Evolutionary conservation across 2,113 vertebrate genomes (phyloP).

Genomic region (Lycocorax pyrrhopterus): DNA sequence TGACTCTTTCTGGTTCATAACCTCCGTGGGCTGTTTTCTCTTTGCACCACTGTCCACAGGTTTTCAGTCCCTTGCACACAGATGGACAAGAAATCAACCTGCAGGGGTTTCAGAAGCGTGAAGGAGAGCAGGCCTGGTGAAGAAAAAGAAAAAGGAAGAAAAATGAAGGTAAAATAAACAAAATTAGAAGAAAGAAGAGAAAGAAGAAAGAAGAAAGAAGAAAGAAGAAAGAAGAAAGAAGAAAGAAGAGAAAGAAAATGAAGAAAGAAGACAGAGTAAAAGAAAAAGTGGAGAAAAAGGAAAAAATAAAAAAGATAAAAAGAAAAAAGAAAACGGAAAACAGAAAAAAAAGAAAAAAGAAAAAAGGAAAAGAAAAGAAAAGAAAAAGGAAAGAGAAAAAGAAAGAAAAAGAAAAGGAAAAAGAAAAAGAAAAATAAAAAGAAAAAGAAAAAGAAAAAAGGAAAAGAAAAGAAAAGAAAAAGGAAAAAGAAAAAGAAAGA

Average conservation of each 20-base stretch:
- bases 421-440: rapidly evolving
- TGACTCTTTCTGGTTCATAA: background rate
- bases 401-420: rapidly evolving
- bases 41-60: background rate
- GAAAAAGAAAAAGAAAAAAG: rapidly evolving
- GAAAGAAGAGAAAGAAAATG: too few species aligned
- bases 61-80: background rate
- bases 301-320: rapidly evolving
- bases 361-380: rapidly evolving
- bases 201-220: background rate
- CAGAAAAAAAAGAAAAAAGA: rapidly evolving
- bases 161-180: background rate
- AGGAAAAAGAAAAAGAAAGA: too few species aligned
- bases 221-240: too few species aligned
- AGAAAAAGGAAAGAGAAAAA: too few species aligned
- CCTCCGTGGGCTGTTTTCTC: background rate
- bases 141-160: background rate
- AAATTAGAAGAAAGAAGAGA: background rate
- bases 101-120: background rate
- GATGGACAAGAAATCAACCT: background rate
- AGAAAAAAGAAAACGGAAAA: rapidly evolving
- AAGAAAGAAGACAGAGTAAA: too few species aligned
- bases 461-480: rapidly evolving
- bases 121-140: background rate
- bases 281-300: rapidly evolving